Conservation (phyloP, 2,888 invertebrate species). For the Temnothorax rugatulus region DNA sequence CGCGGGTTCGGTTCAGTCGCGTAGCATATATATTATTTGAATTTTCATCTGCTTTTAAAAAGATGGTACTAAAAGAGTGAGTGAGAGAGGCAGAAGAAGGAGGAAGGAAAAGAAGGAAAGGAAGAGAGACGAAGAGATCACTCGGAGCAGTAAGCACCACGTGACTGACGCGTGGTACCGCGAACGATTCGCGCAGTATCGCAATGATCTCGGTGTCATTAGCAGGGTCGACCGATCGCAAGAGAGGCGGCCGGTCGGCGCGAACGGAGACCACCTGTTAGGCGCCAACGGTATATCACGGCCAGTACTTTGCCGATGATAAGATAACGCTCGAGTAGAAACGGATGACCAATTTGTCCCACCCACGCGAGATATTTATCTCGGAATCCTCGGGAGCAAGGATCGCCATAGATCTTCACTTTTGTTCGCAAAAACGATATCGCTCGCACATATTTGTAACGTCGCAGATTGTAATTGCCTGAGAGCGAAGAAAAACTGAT, state of each 20-base stretch:
- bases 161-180: conserved; percentile 79
- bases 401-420: conserved; percentile 11
- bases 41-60: not conserved
- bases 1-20: not conserved
- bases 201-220: conserved; percentile 15
- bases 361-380: conserved; percentile 33
- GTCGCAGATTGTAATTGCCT: conserved; percentile 3
- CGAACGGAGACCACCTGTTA: conserved; percentile 52
- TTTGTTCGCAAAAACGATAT: not conserved
- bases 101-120: not conserved
- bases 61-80: conserved; percentile 24
- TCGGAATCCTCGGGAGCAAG: not conserved
- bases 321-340: conserved; percentile 41
- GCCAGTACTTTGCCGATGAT: conserved; percentile 31
- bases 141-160: conserved; percentile 75
- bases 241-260: conserved; percentile 3
- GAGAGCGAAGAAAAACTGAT: conserved; percentile 1
- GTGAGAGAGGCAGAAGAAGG: no score
- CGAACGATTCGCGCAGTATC: conserved; percentile 27
- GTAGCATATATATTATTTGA: not conserved
- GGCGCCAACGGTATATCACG: conserved; percentile 29
- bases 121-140: not conserved
- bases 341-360: conserved; percentile 48
- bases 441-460: not conserved
- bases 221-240: conserved; percentile 6